phyloP scores from a whole-genome alignment of 2,113 vertebrate species.

The Tetraodon nigroviridis region DNA sequence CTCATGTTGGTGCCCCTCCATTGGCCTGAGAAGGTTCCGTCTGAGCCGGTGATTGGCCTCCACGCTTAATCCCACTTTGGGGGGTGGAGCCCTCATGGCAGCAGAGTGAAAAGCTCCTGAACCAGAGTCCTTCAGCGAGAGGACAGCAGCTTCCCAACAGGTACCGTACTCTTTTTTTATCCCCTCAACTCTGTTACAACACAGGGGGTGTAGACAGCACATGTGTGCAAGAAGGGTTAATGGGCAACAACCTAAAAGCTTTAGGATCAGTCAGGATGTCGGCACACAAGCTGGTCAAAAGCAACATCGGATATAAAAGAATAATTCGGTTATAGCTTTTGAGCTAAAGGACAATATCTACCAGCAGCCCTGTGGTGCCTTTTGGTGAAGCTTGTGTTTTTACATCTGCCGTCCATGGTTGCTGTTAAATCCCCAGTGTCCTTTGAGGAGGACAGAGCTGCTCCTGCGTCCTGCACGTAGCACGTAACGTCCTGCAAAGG shows the following conservation, averaged over 20 bases:
- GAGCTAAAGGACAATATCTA: no score
- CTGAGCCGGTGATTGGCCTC: constrained; percentile 49
- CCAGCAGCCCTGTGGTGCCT: no score
- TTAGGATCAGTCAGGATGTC: not conserved
- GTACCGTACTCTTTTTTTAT: constrained; percentile 43
- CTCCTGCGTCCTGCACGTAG: not conserved
- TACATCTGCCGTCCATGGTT: not conserved
- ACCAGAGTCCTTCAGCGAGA: constrained; percentile 31
- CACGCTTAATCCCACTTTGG: constrained; percentile 48
- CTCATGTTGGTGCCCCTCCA: constrained; percentile 16
- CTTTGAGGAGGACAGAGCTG: constrained; percentile 20
- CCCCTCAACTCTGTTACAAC: not conserved
- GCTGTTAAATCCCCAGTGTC: constrained; percentile 5
- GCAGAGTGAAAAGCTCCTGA: constrained; percentile 45
- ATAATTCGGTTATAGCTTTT: not conserved
- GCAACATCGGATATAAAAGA: not conserved
- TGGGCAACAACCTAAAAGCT: no score
- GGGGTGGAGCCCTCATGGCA: constrained; percentile 33
- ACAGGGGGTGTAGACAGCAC: no score
- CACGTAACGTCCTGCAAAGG: no score
- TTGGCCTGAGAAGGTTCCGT: constrained; percentile 31
- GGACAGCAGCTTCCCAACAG: constrained; percentile 56
- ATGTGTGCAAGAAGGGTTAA: no score
- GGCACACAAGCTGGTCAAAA: not conserved
- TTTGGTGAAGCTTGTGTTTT: no score